Base-by-base conservation (phyloP, 2,113 vertebrate species). In the Siniperca knerii region DNA sequence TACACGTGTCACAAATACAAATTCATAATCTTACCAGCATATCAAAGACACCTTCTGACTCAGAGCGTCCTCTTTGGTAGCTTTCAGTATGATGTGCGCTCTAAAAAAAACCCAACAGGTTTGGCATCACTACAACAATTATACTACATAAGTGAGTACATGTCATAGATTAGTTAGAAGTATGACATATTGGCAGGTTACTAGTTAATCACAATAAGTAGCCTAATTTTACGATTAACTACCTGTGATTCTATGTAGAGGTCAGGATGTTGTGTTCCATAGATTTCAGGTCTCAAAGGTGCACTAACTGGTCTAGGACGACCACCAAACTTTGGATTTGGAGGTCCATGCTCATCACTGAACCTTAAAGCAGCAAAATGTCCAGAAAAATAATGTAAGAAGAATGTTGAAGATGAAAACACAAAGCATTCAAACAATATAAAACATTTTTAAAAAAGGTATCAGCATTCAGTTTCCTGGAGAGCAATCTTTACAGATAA, bases 11-110 rank as follows among this genome's bases (percentile, higher is more conserved):
- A 1, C 21, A 72, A 23, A 73, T 50, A 1, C 21, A 72, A 23
- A 73, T 50, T 54, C 6, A 68, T 25, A 5, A 52, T 71, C 91
- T 93, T 84, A 96, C 95, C 88, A 96, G 85, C 54, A 93, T 84
- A 65, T 96, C 93, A 87, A 96, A 92, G 48, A 95, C 91, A 20
- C 68, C 77, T 13, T 73, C 82, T 2, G 84, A 76, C 3, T 84
- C 82, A 57, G 81, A 67, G 42, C 57, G 62, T 70, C 77, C 62
- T 84, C 42, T 74, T 60, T 52, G 77, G 77, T 61, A 83, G 79
- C 55, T 68, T 58, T 86, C 87, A 21, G 20, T 15, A 57, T 77
- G 55, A 67, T 66, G 78, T 68, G 40, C 6, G 73, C 35, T 73
- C 94, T 93, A 15, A 69, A 83, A 55, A 80, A 73, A 44, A 21